A percentile compares a stretch with the other conserved stretches of the same genome.
Evolutionary conservation across 2,888 invertebrate genomes (phyloP).

Genomic region (Scaeva pyrastri): DNA sequence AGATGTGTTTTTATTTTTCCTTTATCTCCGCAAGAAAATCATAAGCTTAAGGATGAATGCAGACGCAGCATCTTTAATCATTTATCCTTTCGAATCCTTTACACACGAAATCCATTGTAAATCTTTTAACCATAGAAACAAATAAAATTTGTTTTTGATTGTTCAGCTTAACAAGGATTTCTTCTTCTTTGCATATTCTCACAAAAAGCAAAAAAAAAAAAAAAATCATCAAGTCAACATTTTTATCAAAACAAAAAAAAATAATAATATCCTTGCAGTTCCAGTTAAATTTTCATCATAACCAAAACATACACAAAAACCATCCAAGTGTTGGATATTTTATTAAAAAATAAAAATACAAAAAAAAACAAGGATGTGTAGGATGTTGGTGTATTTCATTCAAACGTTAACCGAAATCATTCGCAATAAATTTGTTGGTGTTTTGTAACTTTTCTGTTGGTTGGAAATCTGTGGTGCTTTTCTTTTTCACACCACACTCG

Average conservation of each 20-base stretch:
- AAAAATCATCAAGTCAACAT: constrained; percentile 39
- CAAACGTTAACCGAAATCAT: constrained; percentile 58
- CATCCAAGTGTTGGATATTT: constrained; percentile 5
- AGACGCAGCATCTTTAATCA: neutral
- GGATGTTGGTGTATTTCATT: constrained; percentile 49
- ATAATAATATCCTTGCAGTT: constrained; percentile 51
- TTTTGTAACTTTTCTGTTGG: constrained; percentile 44
- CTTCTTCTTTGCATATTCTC: constrained; percentile 32
- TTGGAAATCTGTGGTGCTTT: constrained; percentile 20
- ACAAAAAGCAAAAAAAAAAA: too few species aligned
- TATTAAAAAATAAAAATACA: neutral
- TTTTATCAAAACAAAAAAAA: constrained; percentile 16
- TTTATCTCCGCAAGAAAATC: neutral
- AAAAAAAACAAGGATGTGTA: neutral
- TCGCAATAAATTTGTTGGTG: constrained; percentile 56
- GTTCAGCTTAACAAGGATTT: constrained; percentile 73
- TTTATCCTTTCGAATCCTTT: neutral
- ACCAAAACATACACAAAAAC: constrained; percentile 37
- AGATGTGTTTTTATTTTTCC: too few species aligned
- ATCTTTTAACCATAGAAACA: neutral
- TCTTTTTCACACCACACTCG: constrained; percentile 8
- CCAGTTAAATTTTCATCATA: constrained; percentile 31
- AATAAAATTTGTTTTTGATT: constrained; percentile 59
- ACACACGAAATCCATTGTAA: neutral
- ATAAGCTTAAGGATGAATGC: neutral